A percentile compares a stretch with the other conserved stretches of the same genome.
phyloP scores from a whole-genome alignment of 1,140 invertebrate genomes.

The Lineus longissimus region DNA sequence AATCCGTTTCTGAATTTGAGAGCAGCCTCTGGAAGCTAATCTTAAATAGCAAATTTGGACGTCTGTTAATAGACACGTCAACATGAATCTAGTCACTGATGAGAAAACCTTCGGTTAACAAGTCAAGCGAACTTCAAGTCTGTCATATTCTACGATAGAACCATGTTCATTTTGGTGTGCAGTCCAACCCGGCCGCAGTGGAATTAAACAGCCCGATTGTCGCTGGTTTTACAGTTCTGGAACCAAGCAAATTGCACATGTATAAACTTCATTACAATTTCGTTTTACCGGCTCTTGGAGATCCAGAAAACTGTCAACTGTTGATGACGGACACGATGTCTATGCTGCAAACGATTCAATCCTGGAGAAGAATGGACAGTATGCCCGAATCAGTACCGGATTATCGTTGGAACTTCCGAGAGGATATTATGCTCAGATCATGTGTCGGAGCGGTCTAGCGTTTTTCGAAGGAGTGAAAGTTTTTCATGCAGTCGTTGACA shows the following conservation, averaged over 20 bases:
- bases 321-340: too few species aligned
- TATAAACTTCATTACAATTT: slow-evolving; percentile 5
- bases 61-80: not conserved
- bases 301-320: not conserved
- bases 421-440: too few species aligned
- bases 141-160: not conserved
- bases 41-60: not conserved
- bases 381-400: too few species aligned
- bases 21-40: not conserved
- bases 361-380: too few species aligned
- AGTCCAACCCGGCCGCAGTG: not conserved
- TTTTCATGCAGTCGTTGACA: too few species aligned
- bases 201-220: not conserved
- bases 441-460: too few species aligned
- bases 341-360: too few species aligned
- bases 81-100: not conserved
- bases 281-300: not conserved
- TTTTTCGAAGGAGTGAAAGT: too few species aligned
- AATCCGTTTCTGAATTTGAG: not conserved
- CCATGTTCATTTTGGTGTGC: not conserved
- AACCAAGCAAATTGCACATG: not conserved
- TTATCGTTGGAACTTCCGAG: too few species aligned
- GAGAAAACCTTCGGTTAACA: not conserved
- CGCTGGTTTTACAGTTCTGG: not conserved
- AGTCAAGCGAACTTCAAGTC: not conserved